phyloP scores from a whole-genome alignment of 2,113 vertebrate genomes.

The Malurus melanocephalus region DNA sequence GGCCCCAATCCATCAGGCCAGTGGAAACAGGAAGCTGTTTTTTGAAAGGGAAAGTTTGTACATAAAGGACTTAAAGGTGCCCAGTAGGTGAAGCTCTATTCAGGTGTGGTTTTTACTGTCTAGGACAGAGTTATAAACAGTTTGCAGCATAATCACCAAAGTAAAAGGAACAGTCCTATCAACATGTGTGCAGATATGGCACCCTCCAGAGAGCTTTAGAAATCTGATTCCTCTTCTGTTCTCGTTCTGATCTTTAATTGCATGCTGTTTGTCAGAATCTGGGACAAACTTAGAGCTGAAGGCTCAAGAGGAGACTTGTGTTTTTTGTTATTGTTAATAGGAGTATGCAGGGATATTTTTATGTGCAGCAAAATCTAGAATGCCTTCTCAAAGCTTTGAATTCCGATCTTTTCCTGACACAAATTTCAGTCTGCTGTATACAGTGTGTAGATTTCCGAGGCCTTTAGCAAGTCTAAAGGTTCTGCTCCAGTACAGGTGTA shows the following conservation, averaged over 20 bases:
- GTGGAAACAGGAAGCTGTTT: not conserved
- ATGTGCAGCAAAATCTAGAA: not conserved
- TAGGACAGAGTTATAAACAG: not conserved
- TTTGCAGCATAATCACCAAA: not conserved
- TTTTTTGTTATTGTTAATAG: not conserved
- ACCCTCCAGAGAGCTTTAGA: not conserved
- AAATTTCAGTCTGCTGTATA: not conserved
- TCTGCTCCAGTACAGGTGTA: not conserved
- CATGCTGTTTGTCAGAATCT: conserved; percentile 1
- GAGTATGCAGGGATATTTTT: not conserved
- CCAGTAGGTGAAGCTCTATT: not conserved
- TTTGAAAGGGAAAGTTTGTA: not conserved
- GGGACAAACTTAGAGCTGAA: not conserved
- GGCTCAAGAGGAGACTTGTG: not conserved
- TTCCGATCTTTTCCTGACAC: not conserved
- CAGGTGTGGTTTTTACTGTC: not conserved
- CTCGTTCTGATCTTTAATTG: not conserved
- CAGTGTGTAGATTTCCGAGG: not conserved
- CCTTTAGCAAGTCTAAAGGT: not conserved
- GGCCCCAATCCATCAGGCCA: not conserved
- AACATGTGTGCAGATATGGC: not conserved
- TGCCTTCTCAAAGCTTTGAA: not conserved
- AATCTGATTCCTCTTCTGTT: not conserved
- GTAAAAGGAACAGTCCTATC: not conserved
- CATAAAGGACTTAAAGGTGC: not conserved